Evolutionary conservation across 2,888 invertebrate genomes (phyloP).

Genomic region (Homarus gammarus): DNA sequence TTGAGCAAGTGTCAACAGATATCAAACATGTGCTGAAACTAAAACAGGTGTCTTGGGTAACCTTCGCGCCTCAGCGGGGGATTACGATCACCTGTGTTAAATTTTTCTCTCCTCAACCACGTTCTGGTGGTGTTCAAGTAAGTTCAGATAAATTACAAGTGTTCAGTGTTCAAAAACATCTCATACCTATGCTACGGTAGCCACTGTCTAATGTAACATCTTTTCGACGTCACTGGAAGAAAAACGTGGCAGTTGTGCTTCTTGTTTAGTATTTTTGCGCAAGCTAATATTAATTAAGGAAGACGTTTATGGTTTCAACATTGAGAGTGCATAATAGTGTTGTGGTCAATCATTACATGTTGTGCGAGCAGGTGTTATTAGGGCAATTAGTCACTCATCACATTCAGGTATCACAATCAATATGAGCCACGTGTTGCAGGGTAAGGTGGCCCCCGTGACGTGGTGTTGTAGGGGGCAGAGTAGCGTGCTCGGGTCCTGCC

Average conservation of each 20-base stretch:
- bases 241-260: conserved; percentile 58
- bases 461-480: conserved; percentile 45
- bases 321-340: conserved; percentile 35
- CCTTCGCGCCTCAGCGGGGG: background rate
- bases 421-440: conserved; percentile 62
- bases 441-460: conserved; percentile 43
- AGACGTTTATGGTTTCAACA: conserved; percentile 57
- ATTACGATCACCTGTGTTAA: conserved; percentile 12
- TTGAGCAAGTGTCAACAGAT: conserved; percentile 26
- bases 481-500: conserved; percentile 50
- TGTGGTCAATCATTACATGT: conserved; percentile 37
- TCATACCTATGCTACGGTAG: conserved; percentile 25
- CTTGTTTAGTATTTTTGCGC: conserved; percentile 17
- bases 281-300: conserved; percentile 54
- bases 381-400: conserved; percentile 71
- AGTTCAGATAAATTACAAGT: background rate
- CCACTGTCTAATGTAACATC: conserved; percentile 24
- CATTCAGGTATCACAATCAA: conserved; percentile 72
- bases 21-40: background rate
- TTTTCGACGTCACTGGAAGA: conserved; percentile 50
- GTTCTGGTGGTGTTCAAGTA: background rate
- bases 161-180: background rate
- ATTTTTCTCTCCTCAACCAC: background rate
- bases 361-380: conserved; percentile 61
- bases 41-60: conserved; percentile 33